Conservation (phyloP, 2,113 vertebrate species). For the Oreamnos americanus region DNA sequence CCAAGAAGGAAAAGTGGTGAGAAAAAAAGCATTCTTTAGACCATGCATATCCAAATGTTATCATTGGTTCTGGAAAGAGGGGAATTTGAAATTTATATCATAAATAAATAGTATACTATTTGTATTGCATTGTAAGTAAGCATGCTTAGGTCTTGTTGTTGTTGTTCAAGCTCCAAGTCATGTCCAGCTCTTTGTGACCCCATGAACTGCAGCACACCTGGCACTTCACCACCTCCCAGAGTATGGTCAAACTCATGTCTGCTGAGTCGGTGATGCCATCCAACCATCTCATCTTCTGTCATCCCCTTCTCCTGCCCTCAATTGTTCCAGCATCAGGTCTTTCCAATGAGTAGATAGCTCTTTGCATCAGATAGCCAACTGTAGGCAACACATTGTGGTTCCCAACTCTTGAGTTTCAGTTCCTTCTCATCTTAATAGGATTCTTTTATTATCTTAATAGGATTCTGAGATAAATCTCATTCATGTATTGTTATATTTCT, state of each 20-base stretch:
- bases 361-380: neutral
- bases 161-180: neutral
- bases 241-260: neutral
- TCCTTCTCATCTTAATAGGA: neutral
- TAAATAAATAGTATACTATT: neutral
- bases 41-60: neutral
- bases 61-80: neutral
- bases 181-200: neutral
- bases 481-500: neutral
- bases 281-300: neutral
- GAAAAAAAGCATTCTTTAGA: neutral
- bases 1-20: neutral
- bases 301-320: neutral
- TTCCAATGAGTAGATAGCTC: neutral
- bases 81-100: neutral
- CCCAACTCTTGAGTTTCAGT: neutral
- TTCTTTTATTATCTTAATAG: neutral
- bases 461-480: neutral
- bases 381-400: neutral
- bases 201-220: neutral
- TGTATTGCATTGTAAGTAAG: neutral
- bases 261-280: neutral
- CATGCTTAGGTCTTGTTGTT: neutral
- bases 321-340: neutral
- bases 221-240: neutral